Evolutionary conservation across 2,113 vertebrate genomes (phyloP), one percentile per base, ranked within the genome.

Genomic region (Ciconia maguari): DNA sequence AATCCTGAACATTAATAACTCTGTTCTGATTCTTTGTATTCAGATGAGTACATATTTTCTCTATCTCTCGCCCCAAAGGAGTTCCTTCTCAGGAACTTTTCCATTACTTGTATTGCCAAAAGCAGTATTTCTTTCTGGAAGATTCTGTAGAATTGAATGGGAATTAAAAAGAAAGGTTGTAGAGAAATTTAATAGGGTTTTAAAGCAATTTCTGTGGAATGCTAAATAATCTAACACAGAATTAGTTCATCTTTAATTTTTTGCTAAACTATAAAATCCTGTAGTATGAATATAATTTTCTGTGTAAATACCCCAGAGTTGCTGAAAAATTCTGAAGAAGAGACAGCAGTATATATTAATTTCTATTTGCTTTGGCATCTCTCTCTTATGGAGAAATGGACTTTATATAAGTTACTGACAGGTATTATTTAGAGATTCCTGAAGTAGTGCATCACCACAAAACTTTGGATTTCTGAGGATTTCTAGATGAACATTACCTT

Each of bases 21-120:
- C 82, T 87, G 34, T 93, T 97, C 42, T 96, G 42, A 88, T 38
- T 93, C 60, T 96, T 78, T 76, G 62, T 92, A 87, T 96, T 68
- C 62, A 61, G n/a, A 93, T 85, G 46, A 93, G 92, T 57, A 79
- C 8, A 19, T 57, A 24, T 65, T 87, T 96, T 88, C 42, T 82
- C 55, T 55, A 4, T 87, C 44, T 68, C 29, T 93, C 8, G 7
- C 16, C 29, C 49, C 42, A 65, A 8, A 86, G 11, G 25, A 62
- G 3, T 58, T 32, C 16, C 22, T 70, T 90, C 21, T 74, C 46
- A 74, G 38, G 25, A 74, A 44, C 6, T 83, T 90, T 68, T 55
- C 60, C 5, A 25, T 36, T 81, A 38, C 16, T 88, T 74, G 3
- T 29, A 36, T 75, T 86, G 46, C 12, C n/a, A 71, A 90, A 81